Evolutionary conservation across 1,140 invertebrate species (phyloP).

Genomic region (Tetramorium simillimum): DNA sequence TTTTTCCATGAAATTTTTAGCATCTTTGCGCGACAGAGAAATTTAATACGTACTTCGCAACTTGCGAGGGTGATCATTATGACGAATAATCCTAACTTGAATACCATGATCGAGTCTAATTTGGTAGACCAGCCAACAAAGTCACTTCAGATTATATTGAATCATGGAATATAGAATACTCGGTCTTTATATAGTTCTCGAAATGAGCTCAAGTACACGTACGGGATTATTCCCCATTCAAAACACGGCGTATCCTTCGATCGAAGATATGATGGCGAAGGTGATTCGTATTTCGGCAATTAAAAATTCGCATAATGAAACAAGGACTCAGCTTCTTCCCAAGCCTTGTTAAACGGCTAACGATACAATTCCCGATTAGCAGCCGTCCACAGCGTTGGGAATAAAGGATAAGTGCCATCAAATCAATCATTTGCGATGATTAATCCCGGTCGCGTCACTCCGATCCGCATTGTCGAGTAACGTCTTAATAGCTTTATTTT

Average conservation of each 20-base stretch:
- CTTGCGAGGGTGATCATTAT: not conserved
- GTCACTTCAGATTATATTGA: not conserved
- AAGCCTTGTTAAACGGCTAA: not conserved
- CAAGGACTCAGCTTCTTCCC: not conserved
- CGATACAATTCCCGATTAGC: constrained; percentile 20
- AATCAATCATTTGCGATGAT: constrained; percentile 9
- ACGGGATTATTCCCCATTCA: constrained; percentile 9
- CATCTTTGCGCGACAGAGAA: not conserved
- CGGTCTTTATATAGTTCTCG: constrained; percentile 25
- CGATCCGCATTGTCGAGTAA: not conserved
- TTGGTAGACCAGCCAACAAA: not conserved
- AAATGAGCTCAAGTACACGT: constrained; percentile 5
- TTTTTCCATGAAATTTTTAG: not conserved
- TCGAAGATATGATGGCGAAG: constrained; percentile 33
- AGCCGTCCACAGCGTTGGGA: not conserved
- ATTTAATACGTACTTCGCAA: constrained; percentile 30
- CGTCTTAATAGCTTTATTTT: constrained; percentile 1
- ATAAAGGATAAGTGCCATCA: not conserved
- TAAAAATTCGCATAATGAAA: constrained; percentile 11
- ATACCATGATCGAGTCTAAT: not conserved
- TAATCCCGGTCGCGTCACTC: not conserved
- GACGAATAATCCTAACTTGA: not conserved
- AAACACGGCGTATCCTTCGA: constrained; percentile 24
- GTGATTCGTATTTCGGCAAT: constrained; percentile 45
- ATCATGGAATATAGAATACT: not conserved